Evolutionary conservation across 2,113 vertebrate genomes (phyloP), one percentile per base, ranked within the genome.

Genomic region (Petrocephalus zakoni): DNA sequence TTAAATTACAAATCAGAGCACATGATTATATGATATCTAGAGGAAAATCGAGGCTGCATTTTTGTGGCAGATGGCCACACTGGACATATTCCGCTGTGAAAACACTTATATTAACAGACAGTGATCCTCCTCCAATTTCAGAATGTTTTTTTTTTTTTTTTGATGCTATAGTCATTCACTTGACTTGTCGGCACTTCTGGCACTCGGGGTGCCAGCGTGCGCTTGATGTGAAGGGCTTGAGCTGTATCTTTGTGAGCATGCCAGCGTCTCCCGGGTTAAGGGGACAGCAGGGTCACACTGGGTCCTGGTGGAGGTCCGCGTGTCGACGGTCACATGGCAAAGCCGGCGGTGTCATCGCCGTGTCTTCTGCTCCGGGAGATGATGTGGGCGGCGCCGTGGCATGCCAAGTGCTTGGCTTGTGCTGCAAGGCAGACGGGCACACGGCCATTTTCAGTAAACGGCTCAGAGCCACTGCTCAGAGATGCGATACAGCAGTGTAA

Each of bases 361-460:
- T 78, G 72, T 78, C 72, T 78, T 78, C 72, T 78, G 81, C 19
- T 37, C 81, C 46, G n/a, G 52, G 84, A 19, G 84, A 86, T 86
- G 37, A 19, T 55, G 84, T 53, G 52, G 84, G 52, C 4, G n/a
- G 84, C 25, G 13, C 15, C 5, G 29, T 55, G 46, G 11, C 52
- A 37, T 56, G 84, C 84, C 52, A 86, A 86, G 84, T 37, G 29
- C n/a, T 86, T 37, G 84, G n/a, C 52, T 86, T 19, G n/a, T 6
- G 49, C n/a, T 34, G 25, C 29, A 49, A 56, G 84, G 25, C n/a
- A n/a, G 25, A 55, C 52, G 5, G 84, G 51, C 22, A 49, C 8
- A 34, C 56, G 55, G 19, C 46, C 84, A 86, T 86, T 56, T 86
- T 86, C 51, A 55, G 84, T 49, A n/a, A 37, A 55, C 2, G 51